These are phyloP conservation scores for Drosophila yooni DNA, from an alignment of 2,888 invertebrate species.

Conservation along the genomic window DNA sequence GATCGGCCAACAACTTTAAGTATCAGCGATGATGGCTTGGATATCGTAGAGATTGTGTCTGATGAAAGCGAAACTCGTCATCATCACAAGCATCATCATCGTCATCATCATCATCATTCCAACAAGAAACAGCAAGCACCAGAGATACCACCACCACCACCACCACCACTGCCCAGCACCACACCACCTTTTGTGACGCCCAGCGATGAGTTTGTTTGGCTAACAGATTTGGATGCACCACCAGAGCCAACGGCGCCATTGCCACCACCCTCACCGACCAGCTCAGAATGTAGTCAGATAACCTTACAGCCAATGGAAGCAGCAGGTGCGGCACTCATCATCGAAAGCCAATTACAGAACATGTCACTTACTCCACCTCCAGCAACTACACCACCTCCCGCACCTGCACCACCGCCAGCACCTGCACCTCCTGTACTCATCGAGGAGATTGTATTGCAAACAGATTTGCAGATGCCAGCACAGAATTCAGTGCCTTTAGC, in stretches of 20 bases:
- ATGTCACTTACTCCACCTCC: background rate
- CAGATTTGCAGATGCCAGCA: slow-evolving; percentile 2
- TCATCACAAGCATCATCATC: slow-evolving; percentile 29
- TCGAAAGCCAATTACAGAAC: slow-evolving; percentile 6
- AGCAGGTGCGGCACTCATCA: background rate
- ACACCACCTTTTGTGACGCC: slow-evolving; percentile 61
- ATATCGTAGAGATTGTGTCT: slow-evolving; percentile 31
- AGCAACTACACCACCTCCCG: background rate
- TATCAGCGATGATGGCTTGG: slow-evolving; percentile 37
- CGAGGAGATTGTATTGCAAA: slow-evolving; percentile 10
- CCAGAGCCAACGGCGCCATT: slow-evolving; percentile 9
- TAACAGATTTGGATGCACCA: slow-evolving; percentile 16
- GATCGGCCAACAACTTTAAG: slow-evolving; percentile 27
- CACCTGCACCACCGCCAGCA: background rate
- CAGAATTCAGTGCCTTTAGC: slow-evolving; percentile 7
- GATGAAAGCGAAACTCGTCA: slow-evolving; percentile 40
- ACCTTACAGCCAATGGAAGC: slow-evolving; percentile 7
- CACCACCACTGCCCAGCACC: slow-evolving; percentile 53
- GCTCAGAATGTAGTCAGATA: slow-evolving; percentile 11
- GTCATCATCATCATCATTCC: slow-evolving; percentile 17
- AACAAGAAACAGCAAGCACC: slow-evolving; percentile 36
- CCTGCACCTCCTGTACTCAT: background rate
- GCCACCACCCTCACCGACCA: slow-evolving; percentile 9
- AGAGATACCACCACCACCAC: slow-evolving; percentile 41
- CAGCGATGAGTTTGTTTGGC: slow-evolving; percentile 30